These are phyloP conservation scores for Acropternis orthonyx DNA, from an alignment of 2,797 vertebrate genomes.

Conservation along the genomic window DNA sequence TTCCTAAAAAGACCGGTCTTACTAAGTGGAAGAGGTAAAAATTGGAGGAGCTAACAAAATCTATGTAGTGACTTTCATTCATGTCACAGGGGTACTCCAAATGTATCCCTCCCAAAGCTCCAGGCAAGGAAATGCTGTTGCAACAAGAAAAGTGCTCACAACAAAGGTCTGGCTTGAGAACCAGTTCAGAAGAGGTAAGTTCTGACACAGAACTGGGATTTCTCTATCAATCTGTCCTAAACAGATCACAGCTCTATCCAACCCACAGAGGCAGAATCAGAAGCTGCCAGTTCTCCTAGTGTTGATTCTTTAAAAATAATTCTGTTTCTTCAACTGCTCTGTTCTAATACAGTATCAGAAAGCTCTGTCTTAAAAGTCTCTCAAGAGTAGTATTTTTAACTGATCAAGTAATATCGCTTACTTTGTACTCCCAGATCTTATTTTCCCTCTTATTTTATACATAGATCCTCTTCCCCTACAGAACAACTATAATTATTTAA, in stretches of 20 bases:
- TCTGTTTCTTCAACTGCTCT: neutral
- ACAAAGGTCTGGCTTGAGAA: neutral
- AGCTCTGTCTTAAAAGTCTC: neutral
- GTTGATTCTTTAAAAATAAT: neutral
- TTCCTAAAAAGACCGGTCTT: neutral
- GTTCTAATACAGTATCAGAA: neutral
- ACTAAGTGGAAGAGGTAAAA: neutral
- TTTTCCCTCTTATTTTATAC: neutral
- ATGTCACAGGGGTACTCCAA: neutral
- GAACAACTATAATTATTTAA: conserved; percentile 56
- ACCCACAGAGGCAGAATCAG: neutral
- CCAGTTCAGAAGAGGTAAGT: neutral
- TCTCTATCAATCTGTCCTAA: neutral
- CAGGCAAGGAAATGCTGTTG: neutral
- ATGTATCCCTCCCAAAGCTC: neutral
- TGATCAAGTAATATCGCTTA: neutral
- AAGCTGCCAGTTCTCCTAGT: neutral
- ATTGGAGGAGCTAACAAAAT: neutral
- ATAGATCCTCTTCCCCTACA: neutral
- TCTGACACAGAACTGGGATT: neutral
- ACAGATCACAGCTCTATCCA: neutral
- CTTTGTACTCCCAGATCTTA: neutral
- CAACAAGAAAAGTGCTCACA: neutral
- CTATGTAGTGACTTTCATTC: neutral
- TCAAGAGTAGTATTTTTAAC: neutral